A percentile compares a stretch with the other conserved stretches of the same genome.
Conservation (phyloP, 2,113 vertebrate species). For the Cynopterus brachyotis region DNA sequence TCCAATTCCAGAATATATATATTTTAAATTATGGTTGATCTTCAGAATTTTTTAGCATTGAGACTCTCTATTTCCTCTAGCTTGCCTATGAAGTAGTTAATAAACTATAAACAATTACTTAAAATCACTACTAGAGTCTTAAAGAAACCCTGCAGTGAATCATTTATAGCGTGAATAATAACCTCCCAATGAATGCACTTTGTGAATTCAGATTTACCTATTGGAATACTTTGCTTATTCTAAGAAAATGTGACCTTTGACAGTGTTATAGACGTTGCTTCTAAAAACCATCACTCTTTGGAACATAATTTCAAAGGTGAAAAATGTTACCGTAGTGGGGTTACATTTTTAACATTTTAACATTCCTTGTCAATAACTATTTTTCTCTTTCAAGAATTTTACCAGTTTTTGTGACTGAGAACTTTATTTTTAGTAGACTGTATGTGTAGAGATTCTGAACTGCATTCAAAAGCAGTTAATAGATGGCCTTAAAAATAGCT, state of each 20-base stretch:
- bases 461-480: constrained; percentile 27
- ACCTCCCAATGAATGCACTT: constrained; percentile 43
- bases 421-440: neutral
- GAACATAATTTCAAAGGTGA: constrained; percentile 34
- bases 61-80: neutral
- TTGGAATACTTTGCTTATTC: neutral
- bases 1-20: neutral
- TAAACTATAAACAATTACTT: constrained; percentile 46
- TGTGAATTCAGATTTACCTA: constrained; percentile 37
- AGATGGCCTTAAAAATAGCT: constrained; percentile 39
- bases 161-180: constrained; percentile 25
- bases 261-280: neutral
- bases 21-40: neutral
- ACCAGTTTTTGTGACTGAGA: neutral
- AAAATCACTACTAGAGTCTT: neutral
- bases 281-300: constrained; percentile 32
- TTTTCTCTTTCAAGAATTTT: neutral
- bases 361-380: neutral
- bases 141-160: constrained; percentile 41
- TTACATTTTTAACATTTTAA: constrained; percentile 45
- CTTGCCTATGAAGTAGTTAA: constrained; percentile 31
- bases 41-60: neutral
- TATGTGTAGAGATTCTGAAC: neutral
- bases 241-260: constrained; percentile 37
- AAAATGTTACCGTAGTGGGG: neutral